Conservation (phyloP, 2,888 invertebrate species). For the Yponomeuta sedellus region DNA sequence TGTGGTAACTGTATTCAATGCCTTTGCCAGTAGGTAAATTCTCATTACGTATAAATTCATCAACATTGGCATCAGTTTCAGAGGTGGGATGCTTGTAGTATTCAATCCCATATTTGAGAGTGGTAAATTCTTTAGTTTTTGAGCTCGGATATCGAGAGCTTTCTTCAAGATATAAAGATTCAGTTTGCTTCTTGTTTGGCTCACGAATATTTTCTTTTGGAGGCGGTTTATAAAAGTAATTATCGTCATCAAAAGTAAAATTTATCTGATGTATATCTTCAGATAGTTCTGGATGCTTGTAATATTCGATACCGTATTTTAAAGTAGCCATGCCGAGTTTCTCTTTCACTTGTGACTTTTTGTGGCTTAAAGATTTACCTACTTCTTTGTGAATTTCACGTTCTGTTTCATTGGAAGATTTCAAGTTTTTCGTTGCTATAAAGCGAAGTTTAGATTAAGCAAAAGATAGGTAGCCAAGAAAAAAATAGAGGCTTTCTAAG, state of each 20-base stretch:
- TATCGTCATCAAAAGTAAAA: background rate
- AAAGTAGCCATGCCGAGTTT: background rate
- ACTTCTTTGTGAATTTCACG: no score
- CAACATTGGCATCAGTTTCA: background rate
- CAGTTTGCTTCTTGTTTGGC: background rate
- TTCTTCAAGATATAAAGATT: background rate
- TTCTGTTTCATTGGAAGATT: background rate
- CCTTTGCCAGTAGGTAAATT: background rate
- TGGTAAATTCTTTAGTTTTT: background rate
- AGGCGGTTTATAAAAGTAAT: background rate
- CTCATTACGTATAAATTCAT: background rate
- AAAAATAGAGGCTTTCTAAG: background rate
- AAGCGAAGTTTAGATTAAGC: slow-evolving; percentile 11
- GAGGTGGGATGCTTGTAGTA: slow-evolving; percentile 5
- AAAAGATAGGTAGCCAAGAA: background rate
- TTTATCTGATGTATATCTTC: background rate
- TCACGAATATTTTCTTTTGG: background rate
- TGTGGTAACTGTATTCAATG: background rate
- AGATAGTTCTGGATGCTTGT: slow-evolving; percentile 11
- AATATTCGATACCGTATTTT: slow-evolving; percentile 12
- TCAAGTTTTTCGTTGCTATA: background rate
- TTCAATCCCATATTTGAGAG: slow-evolving; percentile 6
- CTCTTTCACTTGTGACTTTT: background rate
- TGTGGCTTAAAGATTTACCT: background rate
- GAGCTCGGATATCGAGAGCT: background rate